Evolutionary conservation across 1,140 invertebrate species (phyloP).

Genomic region (Triops cancriformis): DNA sequence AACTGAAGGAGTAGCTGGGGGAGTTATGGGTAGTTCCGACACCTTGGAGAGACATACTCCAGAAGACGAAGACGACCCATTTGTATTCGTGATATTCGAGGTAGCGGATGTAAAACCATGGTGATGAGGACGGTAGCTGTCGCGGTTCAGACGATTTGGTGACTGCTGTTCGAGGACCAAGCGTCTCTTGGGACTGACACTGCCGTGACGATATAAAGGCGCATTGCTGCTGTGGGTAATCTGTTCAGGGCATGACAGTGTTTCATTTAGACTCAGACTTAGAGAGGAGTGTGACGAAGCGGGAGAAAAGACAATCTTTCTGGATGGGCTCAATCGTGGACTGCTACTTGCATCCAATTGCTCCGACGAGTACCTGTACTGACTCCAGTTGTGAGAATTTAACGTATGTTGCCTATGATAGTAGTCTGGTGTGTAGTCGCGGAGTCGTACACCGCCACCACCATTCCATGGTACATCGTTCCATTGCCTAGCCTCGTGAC

Average conservation of each 20-base stretch:
- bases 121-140: not conserved
- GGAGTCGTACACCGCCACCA: not conserved
- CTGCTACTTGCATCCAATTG: not conserved
- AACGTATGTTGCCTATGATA: not conserved
- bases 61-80: not conserved
- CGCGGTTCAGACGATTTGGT: not conserved
- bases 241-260: not conserved
- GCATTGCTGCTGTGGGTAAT: not conserved
- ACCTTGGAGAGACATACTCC: not conserved
- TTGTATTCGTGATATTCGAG: not conserved
- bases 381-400: not conserved
- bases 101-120: not conserved
- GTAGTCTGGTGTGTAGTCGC: not conserved
- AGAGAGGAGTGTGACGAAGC: not conserved
- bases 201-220: not conserved
- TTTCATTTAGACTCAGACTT: not conserved
- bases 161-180: not conserved
- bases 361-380: not conserved
- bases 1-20: not conserved
- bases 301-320: not conserved
- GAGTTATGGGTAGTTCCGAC: not conserved
- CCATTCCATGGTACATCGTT: not conserved
- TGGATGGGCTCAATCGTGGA: not conserved
- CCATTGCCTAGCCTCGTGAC: not conserved
- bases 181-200: not conserved